Evolutionary conservation across 2,113 vertebrate genomes (phyloP).

Genomic region (Silurus glanis): DNA sequence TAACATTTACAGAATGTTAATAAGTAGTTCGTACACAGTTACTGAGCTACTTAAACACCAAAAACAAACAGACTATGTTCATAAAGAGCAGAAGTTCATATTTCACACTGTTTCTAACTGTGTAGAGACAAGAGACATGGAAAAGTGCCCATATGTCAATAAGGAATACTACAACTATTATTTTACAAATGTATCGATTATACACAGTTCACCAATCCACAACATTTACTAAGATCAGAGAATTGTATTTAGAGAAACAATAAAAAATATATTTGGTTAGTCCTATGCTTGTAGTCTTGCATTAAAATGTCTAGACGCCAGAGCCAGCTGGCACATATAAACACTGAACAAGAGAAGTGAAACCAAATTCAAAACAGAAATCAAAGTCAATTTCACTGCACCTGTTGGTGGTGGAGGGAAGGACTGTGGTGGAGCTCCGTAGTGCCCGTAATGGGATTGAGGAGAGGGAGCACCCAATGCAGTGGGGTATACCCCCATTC

Average conservation of each 20-base stretch:
- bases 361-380: background rate
- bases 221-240: background rate
- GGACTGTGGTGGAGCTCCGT: slow-evolving; percentile 72
- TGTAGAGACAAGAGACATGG: background rate
- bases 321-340: background rate
- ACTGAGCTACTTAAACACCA: background rate
- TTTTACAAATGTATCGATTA: background rate
- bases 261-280: background rate
- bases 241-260: background rate
- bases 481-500: slow-evolving; percentile 81
- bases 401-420: slow-evolving; percentile 75
- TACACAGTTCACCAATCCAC: background rate
- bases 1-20: slow-evolving; percentile 12
- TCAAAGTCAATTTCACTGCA: slow-evolving; percentile 54
- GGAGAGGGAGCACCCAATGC: slow-evolving; percentile 73
- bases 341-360: background rate
- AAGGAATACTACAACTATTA: background rate
- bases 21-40: background rate
- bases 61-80: background rate
- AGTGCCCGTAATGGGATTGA: slow-evolving; percentile 81
- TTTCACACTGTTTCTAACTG: background rate
- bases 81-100: background rate
- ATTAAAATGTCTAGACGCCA: background rate
- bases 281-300: background rate
- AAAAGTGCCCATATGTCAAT: background rate